These are phyloP conservation scores for Trachelus troglodyta DNA, from an alignment of 2,888 invertebrate species.

Conservation along the genomic window DNA sequence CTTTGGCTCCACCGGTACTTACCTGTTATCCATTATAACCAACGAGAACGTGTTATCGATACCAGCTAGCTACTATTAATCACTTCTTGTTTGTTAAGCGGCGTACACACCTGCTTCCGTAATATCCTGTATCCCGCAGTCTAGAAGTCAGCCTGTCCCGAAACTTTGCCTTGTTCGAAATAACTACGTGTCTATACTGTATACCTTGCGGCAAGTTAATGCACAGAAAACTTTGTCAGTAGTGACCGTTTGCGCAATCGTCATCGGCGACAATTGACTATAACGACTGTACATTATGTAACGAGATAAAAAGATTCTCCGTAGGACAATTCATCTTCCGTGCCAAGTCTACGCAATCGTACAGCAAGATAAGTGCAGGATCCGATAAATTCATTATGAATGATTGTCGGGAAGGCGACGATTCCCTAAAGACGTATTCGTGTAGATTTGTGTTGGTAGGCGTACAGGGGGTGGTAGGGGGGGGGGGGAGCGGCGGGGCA, in stretches of 20 bases:
- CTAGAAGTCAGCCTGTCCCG: conserved; percentile 17
- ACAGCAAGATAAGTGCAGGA: neutral
- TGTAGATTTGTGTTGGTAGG: neutral
- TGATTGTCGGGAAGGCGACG: neutral
- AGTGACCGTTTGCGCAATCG: neutral
- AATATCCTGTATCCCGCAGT: conserved; percentile 45
- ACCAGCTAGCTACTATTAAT: conserved; percentile 59
- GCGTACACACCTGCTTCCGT: conserved; percentile 59
- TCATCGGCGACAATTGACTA: neutral
- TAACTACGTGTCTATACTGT: neutral
- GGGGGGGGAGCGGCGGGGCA: neutral
- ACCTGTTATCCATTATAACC: neutral
- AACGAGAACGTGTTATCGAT: conserved; percentile 50
- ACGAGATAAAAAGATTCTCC: neutral
- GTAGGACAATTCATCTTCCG: neutral
- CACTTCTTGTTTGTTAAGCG: conserved; percentile 64
- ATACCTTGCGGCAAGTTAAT: neutral
- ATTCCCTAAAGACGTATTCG: neutral
- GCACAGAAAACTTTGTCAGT: neutral
- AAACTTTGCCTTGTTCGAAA: conserved; percentile 1
- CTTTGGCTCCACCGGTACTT: neutral
- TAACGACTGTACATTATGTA: neutral
- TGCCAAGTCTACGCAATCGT: neutral
- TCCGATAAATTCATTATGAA: neutral
- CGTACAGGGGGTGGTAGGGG: neutral